phyloP scores from a whole-genome alignment of 2,113 vertebrate species.

The Gymnarchus niloticus region DNA sequence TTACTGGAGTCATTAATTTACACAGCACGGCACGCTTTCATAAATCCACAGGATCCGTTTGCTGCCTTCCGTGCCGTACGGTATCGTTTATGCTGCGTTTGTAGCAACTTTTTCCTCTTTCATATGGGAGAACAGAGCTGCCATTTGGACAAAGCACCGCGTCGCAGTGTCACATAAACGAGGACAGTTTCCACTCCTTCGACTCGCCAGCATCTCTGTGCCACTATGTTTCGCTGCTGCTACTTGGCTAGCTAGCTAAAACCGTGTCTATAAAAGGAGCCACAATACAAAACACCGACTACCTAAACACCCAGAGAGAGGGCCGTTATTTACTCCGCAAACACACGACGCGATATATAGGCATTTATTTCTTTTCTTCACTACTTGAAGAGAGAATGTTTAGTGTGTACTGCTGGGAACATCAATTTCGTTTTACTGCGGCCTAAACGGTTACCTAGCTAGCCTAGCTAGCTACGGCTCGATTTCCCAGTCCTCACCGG shows the following conservation, averaged over 20 bases:
- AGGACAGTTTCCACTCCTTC: not conserved
- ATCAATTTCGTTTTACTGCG: not conserved
- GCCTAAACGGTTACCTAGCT: constrained; percentile 1
- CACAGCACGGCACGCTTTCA: not conserved
- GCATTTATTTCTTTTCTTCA: not conserved
- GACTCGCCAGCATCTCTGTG: not conserved
- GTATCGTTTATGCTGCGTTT: no score
- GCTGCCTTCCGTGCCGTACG: no score
- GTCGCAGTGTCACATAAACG: not conserved
- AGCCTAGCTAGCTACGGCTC: constrained; percentile 26
- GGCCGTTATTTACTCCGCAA: not conserved
- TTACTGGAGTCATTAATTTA: not conserved
- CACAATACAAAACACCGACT: no score
- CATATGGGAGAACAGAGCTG: not conserved
- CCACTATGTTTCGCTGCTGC: not conserved
- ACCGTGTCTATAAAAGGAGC: no score
- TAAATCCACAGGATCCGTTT: not conserved
- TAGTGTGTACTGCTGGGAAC: not conserved
- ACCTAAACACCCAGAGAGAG: not conserved
- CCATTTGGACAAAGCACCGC: not conserved
- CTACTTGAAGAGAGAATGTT: not conserved
- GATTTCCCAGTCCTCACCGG: constrained; percentile 49
- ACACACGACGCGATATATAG: not conserved
- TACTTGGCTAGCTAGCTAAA: not conserved
- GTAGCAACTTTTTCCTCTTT: no score